phyloP scores from a whole-genome alignment of 2,888 invertebrate genomes.

The Suillia variegata region DNA sequence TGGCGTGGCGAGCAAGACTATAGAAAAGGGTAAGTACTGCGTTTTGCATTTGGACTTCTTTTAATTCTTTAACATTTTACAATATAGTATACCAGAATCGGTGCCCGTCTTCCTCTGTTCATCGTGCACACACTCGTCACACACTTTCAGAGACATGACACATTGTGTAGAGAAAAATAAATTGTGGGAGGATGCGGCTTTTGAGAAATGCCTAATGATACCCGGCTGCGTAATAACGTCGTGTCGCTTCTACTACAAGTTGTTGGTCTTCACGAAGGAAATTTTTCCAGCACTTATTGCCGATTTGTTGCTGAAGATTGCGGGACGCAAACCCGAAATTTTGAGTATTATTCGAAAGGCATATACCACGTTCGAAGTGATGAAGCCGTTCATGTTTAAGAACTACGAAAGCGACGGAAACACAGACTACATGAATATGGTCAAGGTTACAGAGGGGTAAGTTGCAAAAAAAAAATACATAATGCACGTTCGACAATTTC shows the following conservation, averaged over 20 bases:
- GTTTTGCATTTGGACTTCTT: no score
- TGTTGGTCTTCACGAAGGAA: constrained; percentile 40
- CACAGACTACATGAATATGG: constrained; percentile 29
- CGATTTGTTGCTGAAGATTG: constrained; percentile 36
- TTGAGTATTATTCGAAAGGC: constrained; percentile 40
- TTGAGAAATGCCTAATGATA: constrained; percentile 35
- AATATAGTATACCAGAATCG: constrained; percentile 28
- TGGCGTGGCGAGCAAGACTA: constrained; percentile 27
- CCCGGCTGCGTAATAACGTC: constrained; percentile 40
- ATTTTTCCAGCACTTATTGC: constrained; percentile 40
- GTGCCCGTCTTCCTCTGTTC: constrained; percentile 39
- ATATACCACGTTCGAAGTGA: constrained; percentile 36
- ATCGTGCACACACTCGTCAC: constrained; percentile 32
- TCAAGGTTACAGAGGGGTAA: constrained; percentile 31
- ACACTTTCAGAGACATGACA: constrained; percentile 36
- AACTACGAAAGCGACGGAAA: constrained; percentile 40
- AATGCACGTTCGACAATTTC: no score
- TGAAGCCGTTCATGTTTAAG: constrained; percentile 47
- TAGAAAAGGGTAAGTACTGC: constrained; percentile 35
- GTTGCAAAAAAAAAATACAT: no score
- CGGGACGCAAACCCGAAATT: constrained; percentile 37
- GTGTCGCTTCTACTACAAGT: constrained; percentile 32
- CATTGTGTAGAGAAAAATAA: constrained; percentile 28
- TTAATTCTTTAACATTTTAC: background rate
- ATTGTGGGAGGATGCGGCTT: constrained; percentile 36